Percentiles rank a stretch among this genome's conserved stretches.
These are phyloP conservation scores for Xestoiulus laeticollis DNA, from an alignment of 2,888 invertebrate species.

Conservation along the genomic window DNA sequence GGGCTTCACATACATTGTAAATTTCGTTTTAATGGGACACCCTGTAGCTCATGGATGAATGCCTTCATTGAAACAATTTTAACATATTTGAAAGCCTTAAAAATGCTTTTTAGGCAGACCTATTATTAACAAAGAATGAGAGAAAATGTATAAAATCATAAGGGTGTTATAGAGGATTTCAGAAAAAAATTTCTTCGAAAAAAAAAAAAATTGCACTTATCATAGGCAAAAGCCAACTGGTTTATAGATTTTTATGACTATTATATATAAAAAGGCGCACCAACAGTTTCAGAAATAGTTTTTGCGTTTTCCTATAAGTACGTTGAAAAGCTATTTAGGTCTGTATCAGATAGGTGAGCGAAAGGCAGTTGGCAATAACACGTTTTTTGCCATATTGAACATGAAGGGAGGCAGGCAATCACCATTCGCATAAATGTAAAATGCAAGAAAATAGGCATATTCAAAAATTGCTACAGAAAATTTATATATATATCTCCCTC, in stretches of 20 bases:
- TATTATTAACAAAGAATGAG: background rate
- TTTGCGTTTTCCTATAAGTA: slow-evolving; percentile 17
- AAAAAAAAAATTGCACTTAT: slow-evolving; percentile 18
- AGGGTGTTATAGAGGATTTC: background rate
- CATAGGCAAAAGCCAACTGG: slow-evolving; percentile 36
- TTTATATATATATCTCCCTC: background rate
- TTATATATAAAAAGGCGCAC: slow-evolving; percentile 24
- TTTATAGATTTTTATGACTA: slow-evolving; percentile 37
- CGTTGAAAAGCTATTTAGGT: slow-evolving; percentile 39
- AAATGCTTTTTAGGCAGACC: background rate
- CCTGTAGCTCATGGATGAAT: background rate
- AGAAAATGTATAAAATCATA: slow-evolving; percentile 30
- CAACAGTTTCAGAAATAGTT: slow-evolving; percentile 41
- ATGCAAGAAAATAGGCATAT: slow-evolving; percentile 12
- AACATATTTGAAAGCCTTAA: slow-evolving; percentile 25
- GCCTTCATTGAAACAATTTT: background rate
- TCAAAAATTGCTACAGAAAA: slow-evolving; percentile 5
- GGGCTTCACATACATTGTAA: no score
- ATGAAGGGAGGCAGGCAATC: slow-evolving; percentile 30
- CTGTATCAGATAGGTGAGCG: slow-evolving; percentile 2
- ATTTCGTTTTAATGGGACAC: background rate
- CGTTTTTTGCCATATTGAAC: slow-evolving; percentile 31
- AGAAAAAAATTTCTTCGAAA: background rate
- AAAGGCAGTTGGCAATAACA: slow-evolving; percentile 9
- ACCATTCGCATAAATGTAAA: slow-evolving; percentile 10